A percentile compares a stretch with the other conserved stretches of the same genome.
These are phyloP conservation scores for Poeciliopsis turneri DNA, from an alignment of 2,797 vertebrate genomes.

Conservation along the genomic window DNA sequence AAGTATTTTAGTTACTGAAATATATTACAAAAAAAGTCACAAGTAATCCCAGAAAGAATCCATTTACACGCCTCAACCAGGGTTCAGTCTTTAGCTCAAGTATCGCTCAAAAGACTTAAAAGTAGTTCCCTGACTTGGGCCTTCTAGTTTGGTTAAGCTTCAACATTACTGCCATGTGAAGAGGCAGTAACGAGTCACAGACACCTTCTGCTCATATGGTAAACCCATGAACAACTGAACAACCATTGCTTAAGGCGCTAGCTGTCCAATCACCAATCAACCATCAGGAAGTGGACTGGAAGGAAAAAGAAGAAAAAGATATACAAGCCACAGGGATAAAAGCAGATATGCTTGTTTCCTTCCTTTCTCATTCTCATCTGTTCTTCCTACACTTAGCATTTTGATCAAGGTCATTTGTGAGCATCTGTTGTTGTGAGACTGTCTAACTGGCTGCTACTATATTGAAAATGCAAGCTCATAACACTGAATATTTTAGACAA, in stretches of 20 bases:
- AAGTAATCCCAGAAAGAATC: neutral
- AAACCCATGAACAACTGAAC: neutral
- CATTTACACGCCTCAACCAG: neutral
- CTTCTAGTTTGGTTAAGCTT: neutral
- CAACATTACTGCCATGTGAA: neutral
- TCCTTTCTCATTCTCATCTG: neutral
- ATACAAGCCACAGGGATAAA: neutral
- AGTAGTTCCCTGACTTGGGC: neutral
- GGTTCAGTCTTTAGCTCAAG: neutral
- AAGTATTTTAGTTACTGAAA: neutral
- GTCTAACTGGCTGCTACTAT: neutral
- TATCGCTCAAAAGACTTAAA: neutral
- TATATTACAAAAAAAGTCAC: neutral
- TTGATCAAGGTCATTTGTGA: neutral
- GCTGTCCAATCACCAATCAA: neutral
- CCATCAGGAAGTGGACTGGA: neutral
- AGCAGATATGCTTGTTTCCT: neutral
- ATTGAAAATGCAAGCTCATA: neutral
- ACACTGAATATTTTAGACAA: neutral
- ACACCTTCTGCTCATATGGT: neutral
- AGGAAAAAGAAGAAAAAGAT: neutral
- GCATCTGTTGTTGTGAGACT: neutral
- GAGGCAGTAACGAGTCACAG: neutral
- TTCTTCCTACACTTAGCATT: neutral
- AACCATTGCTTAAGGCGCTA: neutral